A percentile compares a stretch with the other conserved stretches of the same genome.
phyloP scores from a whole-genome alignment of 1,140 invertebrate genomes.

The Mylabris phalerata region DNA sequence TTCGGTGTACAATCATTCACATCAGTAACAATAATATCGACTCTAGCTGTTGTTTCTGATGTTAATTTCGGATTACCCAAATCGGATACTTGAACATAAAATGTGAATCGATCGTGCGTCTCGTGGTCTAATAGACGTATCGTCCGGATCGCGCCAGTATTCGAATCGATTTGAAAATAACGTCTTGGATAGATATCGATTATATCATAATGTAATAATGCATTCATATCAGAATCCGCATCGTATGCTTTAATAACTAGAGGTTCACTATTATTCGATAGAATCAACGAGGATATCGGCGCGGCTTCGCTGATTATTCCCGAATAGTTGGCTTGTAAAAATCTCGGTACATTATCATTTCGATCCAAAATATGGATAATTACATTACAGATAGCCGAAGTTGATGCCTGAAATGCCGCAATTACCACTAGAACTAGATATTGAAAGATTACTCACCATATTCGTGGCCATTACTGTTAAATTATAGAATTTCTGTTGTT shows the following conservation, averaged over 20 bases:
- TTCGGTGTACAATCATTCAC: slow-evolving; percentile 82
- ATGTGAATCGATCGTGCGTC: slow-evolving; percentile 45
- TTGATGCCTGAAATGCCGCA: slow-evolving; percentile 51
- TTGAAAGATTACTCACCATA: slow-evolving; percentile 56
- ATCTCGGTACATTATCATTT: slow-evolving; percentile 82
- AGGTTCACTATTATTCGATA: slow-evolving; percentile 59
- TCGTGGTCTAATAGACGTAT: slow-evolving; percentile 77
- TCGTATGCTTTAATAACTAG: slow-evolving; percentile 74
- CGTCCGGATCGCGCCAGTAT: slow-evolving; percentile 80
- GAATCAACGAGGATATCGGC: slow-evolving; percentile 61
- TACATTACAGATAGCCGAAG: slow-evolving; percentile 57
- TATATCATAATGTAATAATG: slow-evolving; percentile 77
- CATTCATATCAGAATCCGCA: slow-evolving; percentile 74
- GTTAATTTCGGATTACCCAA: slow-evolving; percentile 73
- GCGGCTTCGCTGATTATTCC: slow-evolving; percentile 68
- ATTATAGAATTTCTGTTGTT: slow-evolving; percentile 69
- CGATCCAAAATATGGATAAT: slow-evolving; percentile 71
- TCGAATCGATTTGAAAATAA: slow-evolving; percentile 81
- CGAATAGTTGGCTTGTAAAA: slow-evolving; percentile 59
- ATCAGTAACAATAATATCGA: slow-evolving; percentile 70
- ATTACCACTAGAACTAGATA: background rate
- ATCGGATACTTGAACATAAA: slow-evolving; percentile 64
- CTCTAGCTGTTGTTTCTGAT: slow-evolving; percentile 64
- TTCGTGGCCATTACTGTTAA: slow-evolving; percentile 77
- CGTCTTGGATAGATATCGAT: slow-evolving; percentile 63